Evolutionary conservation across 2,797 vertebrate genomes (phyloP).

Genomic region (Nannoperca obscura): DNA sequence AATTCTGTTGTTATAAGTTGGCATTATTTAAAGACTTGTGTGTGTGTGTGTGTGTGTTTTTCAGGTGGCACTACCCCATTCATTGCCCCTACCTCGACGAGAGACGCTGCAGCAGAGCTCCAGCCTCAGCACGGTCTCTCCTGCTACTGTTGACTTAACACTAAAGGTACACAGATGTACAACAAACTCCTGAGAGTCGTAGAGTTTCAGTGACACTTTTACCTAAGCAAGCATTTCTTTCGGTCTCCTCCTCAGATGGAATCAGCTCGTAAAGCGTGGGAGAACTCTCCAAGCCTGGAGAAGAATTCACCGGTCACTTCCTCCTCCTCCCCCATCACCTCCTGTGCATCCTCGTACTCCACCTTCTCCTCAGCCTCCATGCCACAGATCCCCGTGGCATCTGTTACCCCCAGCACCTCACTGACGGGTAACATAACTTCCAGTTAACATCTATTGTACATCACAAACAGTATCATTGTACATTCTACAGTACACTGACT

Average conservation of each 20-base stretch:
- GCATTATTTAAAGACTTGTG: background rate
- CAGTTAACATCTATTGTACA: background rate
- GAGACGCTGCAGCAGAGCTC: constrained; percentile 96
- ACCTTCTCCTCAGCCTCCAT: constrained; percentile 96
- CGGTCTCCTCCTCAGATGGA: constrained; percentile 90
- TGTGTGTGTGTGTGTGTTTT: background rate
- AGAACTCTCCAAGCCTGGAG: constrained; percentile 97
- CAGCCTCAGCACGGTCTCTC: constrained; percentile 97
- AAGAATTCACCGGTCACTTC: constrained; percentile 95
- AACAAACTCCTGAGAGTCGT: no score
- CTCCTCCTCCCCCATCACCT: constrained; percentile 91
- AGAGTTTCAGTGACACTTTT: background rate
- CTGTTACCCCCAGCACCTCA: constrained; percentile 96
- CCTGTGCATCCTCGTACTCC: constrained; percentile 89
- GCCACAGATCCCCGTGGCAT: constrained; percentile 97
- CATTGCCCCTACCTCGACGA: constrained; percentile 94
- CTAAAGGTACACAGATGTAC: constrained; percentile 89
- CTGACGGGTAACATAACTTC: constrained; percentile 87
- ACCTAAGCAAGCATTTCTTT: background rate
- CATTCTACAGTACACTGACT: background rate
- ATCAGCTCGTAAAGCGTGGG: constrained; percentile 98
- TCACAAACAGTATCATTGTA: background rate
- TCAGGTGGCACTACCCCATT: constrained; percentile 95
- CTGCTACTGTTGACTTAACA: constrained; percentile 97
- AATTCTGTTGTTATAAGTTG: background rate